A percentile compares a stretch with the other conserved stretches of the same genome.
These are phyloP conservation scores for Distichodus sexfasciatus DNA, from an alignment of 2,797 vertebrate species.

Conservation along the genomic window DNA sequence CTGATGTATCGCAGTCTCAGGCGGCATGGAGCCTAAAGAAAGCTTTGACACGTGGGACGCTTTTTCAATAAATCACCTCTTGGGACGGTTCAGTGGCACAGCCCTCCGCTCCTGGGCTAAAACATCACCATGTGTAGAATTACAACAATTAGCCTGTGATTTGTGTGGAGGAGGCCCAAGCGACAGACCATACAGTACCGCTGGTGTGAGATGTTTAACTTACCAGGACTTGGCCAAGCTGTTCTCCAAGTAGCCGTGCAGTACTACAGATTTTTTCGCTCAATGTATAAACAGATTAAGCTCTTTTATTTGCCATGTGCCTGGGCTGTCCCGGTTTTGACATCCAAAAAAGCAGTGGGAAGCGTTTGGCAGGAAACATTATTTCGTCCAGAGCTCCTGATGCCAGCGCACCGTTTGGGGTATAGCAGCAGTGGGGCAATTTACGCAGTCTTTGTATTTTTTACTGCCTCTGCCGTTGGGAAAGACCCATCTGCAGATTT, in stretches of 20 bases:
- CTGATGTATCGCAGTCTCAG: slow-evolving; percentile 61
- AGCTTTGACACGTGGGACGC: slow-evolving; percentile 62
- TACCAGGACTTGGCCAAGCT: slow-evolving; percentile 26
- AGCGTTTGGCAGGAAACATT: background rate
- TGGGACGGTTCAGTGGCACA: slow-evolving; percentile 32
- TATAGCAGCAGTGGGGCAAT: background rate
- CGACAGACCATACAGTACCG: slow-evolving; percentile 51
- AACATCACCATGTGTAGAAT: slow-evolving; percentile 70
- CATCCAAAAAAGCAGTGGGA: background rate
- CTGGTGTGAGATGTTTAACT: slow-evolving; percentile 32
- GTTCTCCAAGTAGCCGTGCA: slow-evolving; percentile 3
- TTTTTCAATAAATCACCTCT: slow-evolving; percentile 26
- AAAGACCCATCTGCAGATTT: background rate
- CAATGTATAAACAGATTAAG: slow-evolving; percentile 4
- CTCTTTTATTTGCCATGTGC: background rate
- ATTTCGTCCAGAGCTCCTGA: background rate
- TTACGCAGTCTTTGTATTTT: background rate
- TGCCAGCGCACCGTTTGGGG: background rate
- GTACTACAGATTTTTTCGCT: background rate
- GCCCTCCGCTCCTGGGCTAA: slow-evolving; percentile 55
- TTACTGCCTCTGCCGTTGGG: background rate
- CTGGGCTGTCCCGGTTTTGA: slow-evolving; percentile 1
- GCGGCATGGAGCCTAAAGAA: slow-evolving; percentile 67
- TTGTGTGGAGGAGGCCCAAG: slow-evolving; percentile 57
- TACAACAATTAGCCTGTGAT: slow-evolving; percentile 66